Conservation (phyloP, 1,140 invertebrate species). For the Chymomyza costata region DNA sequence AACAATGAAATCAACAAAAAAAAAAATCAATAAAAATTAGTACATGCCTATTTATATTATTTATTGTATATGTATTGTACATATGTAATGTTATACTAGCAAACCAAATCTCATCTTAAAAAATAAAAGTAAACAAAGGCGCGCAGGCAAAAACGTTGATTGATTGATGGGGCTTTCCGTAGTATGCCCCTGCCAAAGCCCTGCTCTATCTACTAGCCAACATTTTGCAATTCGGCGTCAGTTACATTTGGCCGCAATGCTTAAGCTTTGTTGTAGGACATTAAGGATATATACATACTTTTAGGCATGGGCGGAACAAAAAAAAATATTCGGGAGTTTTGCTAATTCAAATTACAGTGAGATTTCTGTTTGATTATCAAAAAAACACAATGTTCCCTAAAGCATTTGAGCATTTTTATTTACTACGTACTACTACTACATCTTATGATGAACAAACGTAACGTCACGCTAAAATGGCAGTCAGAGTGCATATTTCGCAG, state of each 20-base stretch:
- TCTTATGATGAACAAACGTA: too few relatives aligned
- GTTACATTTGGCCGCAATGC: conserved; percentile 26
- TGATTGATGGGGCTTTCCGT: conserved; percentile 39
- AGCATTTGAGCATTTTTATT: too few relatives aligned
- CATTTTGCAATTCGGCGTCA: conserved; percentile 36
- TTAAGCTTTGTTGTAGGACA: conserved; percentile 20
- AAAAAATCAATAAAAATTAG: conserved; percentile 63
- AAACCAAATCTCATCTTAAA: conserved; percentile 2
- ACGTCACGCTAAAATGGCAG: too few relatives aligned
- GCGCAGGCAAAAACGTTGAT: conserved; percentile 44
- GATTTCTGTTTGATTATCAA: too few relatives aligned
- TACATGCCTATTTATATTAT: too few relatives aligned
- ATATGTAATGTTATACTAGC: too few relatives aligned
- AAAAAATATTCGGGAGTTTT: too few relatives aligned
- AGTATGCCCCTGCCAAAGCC: neutral
- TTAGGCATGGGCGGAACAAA: conserved; percentile 33
- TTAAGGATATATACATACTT: conserved; percentile 27
- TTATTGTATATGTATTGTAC: too few relatives aligned
- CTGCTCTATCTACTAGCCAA: neutral
- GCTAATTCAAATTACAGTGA: too few relatives aligned
- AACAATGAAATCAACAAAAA: conserved; percentile 24
- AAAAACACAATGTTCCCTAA: too few relatives aligned
- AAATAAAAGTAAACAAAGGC: neutral
- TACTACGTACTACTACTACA: too few relatives aligned
- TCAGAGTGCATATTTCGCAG: too few relatives aligned